Conservation (phyloP, 2,797 vertebrate genomes). For the Poliocrania exsul region DNA sequence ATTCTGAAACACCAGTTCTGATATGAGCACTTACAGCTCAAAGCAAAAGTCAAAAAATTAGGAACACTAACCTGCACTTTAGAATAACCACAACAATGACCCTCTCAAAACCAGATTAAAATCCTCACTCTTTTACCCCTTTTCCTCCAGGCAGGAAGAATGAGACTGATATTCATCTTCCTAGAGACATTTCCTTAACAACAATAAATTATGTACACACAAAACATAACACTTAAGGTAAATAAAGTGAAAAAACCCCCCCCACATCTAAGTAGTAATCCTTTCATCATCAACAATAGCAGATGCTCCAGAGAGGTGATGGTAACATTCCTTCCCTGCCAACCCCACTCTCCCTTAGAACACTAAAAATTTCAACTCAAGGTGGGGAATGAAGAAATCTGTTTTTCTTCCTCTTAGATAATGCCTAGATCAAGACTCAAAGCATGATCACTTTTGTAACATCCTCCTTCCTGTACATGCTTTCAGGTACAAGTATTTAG, state of each 20-base stretch:
- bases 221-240: neutral
- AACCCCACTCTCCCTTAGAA: neutral
- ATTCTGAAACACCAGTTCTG: neutral
- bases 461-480: neutral
- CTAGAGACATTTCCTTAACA: neutral
- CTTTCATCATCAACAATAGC: neutral
- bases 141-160: neutral
- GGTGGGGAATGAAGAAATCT: neutral
- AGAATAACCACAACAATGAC: neutral
- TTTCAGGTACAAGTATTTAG: neutral
- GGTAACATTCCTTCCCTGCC: neutral
- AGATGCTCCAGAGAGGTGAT: neutral
- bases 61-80: neutral
- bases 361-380: neutral
- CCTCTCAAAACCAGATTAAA: neutral
- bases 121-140: fast-evolving
- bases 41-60: neutral
- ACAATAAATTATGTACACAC: neutral
- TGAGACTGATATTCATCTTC: neutral
- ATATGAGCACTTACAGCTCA: neutral
- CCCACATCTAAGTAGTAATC: neutral
- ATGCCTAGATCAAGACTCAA: neutral
- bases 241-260: neutral
- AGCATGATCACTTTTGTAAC: neutral
- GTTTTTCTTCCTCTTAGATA: neutral